These are phyloP conservation scores for Alouatta palliata DNA, from an alignment of 2,113 vertebrate species.

Conservation along the genomic window DNA sequence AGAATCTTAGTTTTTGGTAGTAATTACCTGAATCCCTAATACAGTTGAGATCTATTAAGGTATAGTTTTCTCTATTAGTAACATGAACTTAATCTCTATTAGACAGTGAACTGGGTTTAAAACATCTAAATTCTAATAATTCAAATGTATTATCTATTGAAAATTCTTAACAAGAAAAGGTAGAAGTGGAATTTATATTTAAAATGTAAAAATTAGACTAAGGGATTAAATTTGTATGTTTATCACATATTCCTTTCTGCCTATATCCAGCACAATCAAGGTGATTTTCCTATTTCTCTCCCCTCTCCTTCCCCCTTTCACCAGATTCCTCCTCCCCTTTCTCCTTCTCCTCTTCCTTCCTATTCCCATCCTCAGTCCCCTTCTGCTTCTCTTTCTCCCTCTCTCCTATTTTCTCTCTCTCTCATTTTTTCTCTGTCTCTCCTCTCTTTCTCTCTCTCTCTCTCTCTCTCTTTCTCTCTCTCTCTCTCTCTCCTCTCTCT, in stretches of 20 bases:
- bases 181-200: not conserved
- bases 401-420: not conserved
- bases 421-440: fast-evolving
- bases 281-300: not conserved
- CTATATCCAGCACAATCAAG: not conserved
- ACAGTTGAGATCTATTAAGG: not conserved
- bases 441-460: fast-evolving
- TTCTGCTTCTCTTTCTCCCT: not conserved
- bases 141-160: not conserved
- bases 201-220: not conserved
- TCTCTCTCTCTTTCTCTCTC: not conserved
- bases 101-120: not conserved
- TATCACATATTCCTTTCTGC: not conserved
- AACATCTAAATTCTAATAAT: not conserved
- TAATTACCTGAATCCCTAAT: not conserved
- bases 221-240: not conserved
- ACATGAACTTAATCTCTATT: not conserved
- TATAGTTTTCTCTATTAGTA: not conserved
- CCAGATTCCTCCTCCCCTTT: not conserved
- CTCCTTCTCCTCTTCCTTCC: not conserved
- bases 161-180: not conserved
- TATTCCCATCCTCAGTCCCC: not conserved
- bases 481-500: not conserved
- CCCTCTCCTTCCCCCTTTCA: not conserved
- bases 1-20: not conserved